A percentile compares a stretch with the other conserved stretches of the same genome.
Evolutionary conservation across 2,888 invertebrate species (phyloP).

Genomic region (Agrochola macilenta): DNA sequence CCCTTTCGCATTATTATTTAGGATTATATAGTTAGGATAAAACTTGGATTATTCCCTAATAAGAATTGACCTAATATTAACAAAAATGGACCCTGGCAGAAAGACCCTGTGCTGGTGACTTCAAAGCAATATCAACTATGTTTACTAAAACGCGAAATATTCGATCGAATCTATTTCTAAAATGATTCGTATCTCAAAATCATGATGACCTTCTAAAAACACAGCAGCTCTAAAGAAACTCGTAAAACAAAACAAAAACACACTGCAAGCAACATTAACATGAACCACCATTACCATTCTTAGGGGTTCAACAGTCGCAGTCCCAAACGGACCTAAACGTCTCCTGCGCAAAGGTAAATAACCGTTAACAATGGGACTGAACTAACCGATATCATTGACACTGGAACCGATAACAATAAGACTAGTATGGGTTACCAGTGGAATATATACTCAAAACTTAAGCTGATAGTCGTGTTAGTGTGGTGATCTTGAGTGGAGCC

Average conservation of each 20-base stretch:
- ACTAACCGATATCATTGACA: constrained; percentile 13
- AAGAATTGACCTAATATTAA: too few species aligned
- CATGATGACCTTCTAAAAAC: neutral
- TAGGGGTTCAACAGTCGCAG: neutral
- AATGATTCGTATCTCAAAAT: neutral
- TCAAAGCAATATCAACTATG: too few species aligned
- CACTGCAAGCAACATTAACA: neutral
- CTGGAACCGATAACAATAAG: constrained; percentile 25
- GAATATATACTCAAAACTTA: too few species aligned
- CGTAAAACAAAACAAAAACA: neutral
- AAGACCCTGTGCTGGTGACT: too few species aligned
- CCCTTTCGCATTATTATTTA: too few species aligned
- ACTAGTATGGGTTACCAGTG: neutral
- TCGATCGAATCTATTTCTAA: neutral
- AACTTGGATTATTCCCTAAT: too few species aligned
- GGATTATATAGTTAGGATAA: too few species aligned
- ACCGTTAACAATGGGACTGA: constrained; percentile 28
- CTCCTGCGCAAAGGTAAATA: constrained; percentile 36
- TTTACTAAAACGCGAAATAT: neutral
- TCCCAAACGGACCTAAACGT: neutral
- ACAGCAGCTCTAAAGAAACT: neutral
- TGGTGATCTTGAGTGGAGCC: neutral
- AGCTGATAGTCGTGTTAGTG: neutral
- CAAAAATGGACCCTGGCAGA: too few species aligned
- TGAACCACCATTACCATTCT: neutral